Evolutionary conservation across 35 echinoderm and acorn worm genomes (phyloP).

Genomic region (Anneissia japonica): DNA sequence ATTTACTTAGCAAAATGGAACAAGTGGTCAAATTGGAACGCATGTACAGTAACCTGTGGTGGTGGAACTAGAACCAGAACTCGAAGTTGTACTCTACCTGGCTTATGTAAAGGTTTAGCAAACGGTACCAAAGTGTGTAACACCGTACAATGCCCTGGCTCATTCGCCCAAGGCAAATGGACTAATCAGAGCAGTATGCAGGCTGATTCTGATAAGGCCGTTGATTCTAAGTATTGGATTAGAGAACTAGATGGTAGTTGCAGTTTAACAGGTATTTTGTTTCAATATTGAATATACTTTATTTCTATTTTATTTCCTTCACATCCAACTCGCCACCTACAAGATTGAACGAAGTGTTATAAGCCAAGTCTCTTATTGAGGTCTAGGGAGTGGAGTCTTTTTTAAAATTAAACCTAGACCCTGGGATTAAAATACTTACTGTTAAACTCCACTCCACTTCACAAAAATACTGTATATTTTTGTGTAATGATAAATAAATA

Average conservation of each 20-base stretch:
- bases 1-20: background rate
- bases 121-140: background rate
- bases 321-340: too few species aligned
- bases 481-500: too few species aligned
- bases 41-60: background rate
- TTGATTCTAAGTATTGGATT: background rate
- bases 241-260: background rate
- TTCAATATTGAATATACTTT: too few species aligned
- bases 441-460: too few species aligned
- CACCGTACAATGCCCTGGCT: background rate
- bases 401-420: too few species aligned
- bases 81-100: background rate
- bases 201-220: background rate
- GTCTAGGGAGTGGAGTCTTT: too few species aligned
- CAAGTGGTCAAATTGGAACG: background rate
- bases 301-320: too few species aligned
- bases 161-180: background rate
- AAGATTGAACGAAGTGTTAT: too few species aligned
- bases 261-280: background rate
- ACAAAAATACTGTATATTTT: too few species aligned
- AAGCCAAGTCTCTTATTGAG: too few species aligned
- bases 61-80: background rate
- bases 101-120: background rate
- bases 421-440: too few species aligned
- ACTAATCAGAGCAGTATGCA: background rate